phyloP scores from a whole-genome alignment of 1,140 invertebrate species.

The Lepeophtheirus salmonis region DNA sequence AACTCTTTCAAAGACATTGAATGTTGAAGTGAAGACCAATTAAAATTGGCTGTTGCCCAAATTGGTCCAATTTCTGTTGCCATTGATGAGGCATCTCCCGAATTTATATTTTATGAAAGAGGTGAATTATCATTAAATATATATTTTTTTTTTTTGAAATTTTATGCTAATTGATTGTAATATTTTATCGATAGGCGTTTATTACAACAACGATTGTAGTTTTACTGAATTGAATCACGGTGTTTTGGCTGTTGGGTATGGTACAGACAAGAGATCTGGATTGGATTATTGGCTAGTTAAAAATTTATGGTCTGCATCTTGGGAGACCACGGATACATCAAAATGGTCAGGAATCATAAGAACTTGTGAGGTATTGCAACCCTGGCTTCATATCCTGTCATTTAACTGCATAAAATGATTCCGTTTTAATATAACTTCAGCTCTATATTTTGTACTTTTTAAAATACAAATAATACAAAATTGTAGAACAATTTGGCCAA shows the following conservation, averaged over 20 bases:
- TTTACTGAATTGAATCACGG: constrained; percentile 40
- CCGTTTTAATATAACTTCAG: neutral
- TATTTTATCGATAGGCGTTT: neutral
- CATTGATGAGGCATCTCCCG: constrained; percentile 65
- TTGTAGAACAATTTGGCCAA: no score
- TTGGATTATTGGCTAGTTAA: constrained; percentile 39
- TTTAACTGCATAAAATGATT: constrained; percentile 19
- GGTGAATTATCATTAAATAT: no score
- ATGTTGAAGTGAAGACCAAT: constrained; percentile 42
- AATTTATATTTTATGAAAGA: constrained; percentile 55
- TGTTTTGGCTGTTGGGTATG: constrained; percentile 27
- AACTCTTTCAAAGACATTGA: constrained; percentile 62
- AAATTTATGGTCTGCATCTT: constrained; percentile 30
- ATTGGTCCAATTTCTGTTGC: constrained; percentile 62
- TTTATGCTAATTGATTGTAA: no score
- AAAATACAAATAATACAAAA: no score
- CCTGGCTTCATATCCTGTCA: constrained; percentile 30
- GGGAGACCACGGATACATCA: constrained; percentile 34
- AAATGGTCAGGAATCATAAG: constrained; percentile 29
- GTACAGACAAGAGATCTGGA: constrained; percentile 22
- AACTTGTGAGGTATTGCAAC: constrained; percentile 36
- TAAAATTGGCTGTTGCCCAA: constrained; percentile 61
- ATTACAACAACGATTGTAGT: constrained; percentile 24
- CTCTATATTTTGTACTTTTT: neutral
- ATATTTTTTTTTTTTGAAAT: no score